Conservation (phyloP, 1,140 invertebrate genomes). For the Subanguina moxae region DNA sequence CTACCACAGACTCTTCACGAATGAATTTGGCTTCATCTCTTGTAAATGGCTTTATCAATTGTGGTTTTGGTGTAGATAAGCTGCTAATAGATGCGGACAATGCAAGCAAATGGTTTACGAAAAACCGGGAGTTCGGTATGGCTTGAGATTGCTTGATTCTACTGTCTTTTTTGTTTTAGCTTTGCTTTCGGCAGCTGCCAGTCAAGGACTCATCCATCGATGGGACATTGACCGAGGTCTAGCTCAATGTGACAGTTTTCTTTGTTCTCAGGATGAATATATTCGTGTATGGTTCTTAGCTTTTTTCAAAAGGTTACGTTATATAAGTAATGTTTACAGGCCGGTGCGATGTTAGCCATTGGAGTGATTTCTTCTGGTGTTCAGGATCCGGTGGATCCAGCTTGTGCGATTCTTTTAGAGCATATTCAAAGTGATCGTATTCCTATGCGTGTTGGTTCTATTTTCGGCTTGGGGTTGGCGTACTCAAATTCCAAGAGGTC, state of each 20-base stretch:
- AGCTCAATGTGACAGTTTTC: slow-evolving; percentile 95
- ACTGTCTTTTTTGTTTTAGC: slow-evolving; percentile 61
- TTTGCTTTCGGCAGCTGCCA: slow-evolving; percentile 95
- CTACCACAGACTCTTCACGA: slow-evolving; percentile 37
- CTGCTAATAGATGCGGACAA: slow-evolving; percentile 80
- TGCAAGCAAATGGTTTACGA: slow-evolving; percentile 96
- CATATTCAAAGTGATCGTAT: slow-evolving; percentile 85
- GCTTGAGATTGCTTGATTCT: too few relatives aligned
- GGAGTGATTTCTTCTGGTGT: slow-evolving; percentile 98
- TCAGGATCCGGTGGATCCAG: slow-evolving; percentile 96
- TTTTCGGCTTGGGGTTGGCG: slow-evolving; percentile 84
- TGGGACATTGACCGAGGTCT: slow-evolving; percentile 99
- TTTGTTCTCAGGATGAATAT: slow-evolving; percentile 91
- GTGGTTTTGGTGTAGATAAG: slow-evolving; percentile 94
- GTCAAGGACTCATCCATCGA: slow-evolving; percentile 82
- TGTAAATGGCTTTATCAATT: slow-evolving; percentile 98
- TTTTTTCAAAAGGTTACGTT: too few relatives aligned
- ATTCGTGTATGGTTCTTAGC: slow-evolving; percentile 69
- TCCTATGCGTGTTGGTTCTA: slow-evolving; percentile 87
- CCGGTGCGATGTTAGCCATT: slow-evolving; percentile 89
- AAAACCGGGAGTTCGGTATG: slow-evolving; percentile 94
- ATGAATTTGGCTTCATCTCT: slow-evolving; percentile 91
- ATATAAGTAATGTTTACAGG: slow-evolving; percentile 65
- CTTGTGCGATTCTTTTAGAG: slow-evolving; percentile 87
- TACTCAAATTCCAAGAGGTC: slow-evolving; percentile 95